These are phyloP conservation scores for Campoplex capitator DNA, from an alignment of 2,888 invertebrate species.

Conservation along the genomic window DNA sequence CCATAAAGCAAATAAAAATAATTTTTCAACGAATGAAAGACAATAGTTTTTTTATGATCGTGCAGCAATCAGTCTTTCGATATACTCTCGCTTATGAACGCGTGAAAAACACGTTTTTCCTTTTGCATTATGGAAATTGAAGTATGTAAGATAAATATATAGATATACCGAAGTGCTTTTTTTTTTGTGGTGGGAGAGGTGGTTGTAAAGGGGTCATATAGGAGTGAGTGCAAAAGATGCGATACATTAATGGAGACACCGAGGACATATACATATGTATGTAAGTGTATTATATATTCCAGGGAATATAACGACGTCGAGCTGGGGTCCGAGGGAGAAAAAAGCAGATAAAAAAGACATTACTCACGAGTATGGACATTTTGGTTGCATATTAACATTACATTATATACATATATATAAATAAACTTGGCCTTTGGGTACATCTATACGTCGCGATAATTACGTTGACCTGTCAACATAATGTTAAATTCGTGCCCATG, in stretches of 20 bases:
- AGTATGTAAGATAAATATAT: slow-evolving; percentile 26
- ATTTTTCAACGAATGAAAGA: neutral
- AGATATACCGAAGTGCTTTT: neutral
- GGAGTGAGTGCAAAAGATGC: slow-evolving; percentile 70
- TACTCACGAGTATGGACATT: slow-evolving; percentile 78
- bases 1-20: neutral
- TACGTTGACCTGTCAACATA: slow-evolving; percentile 74
- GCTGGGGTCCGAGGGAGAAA: slow-evolving; percentile 69
- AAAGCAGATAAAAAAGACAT: slow-evolving; percentile 83
- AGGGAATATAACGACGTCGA: slow-evolving; percentile 78
- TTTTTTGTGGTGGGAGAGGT: neutral
- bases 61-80: neutral
- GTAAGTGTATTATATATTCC: slow-evolving; percentile 24
- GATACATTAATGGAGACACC: slow-evolving; percentile 81
- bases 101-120: slow-evolving; percentile 15
- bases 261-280: slow-evolving; percentile 48
- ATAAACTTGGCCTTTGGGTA: too few species aligned
- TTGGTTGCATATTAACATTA: slow-evolving; percentile 7
- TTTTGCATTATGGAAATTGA: slow-evolving; percentile 28
- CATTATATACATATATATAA: neutral
- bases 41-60: neutral
- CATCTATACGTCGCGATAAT: slow-evolving; percentile 75
- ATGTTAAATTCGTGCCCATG: slow-evolving; percentile 16
- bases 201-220: slow-evolving; percentile 55
- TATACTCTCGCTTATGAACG: neutral